Percentiles rank a stretch among this genome's conserved stretches.
Evolutionary conservation across 2,888 invertebrate species (phyloP).

Genomic region (Clanis bilineata): DNA sequence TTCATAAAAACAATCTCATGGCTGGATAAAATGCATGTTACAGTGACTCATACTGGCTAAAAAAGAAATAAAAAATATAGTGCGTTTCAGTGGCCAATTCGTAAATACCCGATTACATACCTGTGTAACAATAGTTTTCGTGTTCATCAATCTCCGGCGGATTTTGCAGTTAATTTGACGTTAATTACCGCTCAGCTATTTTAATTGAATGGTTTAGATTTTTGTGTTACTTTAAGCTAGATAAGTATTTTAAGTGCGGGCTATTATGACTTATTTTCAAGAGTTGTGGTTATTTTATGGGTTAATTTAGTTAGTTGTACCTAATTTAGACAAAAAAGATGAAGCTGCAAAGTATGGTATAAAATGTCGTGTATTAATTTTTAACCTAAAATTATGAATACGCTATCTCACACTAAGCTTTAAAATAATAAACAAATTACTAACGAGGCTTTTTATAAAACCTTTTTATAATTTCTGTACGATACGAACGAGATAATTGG

Average conservation of each 20-base stretch:
- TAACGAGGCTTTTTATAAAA: background rate
- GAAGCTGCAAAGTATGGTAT: no score
- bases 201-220: constrained; percentile 14
- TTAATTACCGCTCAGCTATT: constrained; percentile 8
- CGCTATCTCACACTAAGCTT: background rate
- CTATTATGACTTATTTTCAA: background rate
- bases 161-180: constrained; percentile 12
- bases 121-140: constrained; percentile 6
- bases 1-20: no score
- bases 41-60: background rate
- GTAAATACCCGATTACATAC: background rate
- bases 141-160: background rate
- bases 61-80: background rate
- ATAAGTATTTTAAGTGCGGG: background rate
- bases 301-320: background rate
- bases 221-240: background rate
- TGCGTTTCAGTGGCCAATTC: background rate
- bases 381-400: no score
- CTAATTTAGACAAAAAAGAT: no score
- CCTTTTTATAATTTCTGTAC: background rate
- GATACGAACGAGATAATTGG: background rate
- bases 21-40: background rate
- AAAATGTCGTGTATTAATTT: background rate
- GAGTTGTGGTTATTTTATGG: background rate
- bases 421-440: background rate